Evolutionary conservation across 2,113 vertebrate species (phyloP), one percentile per base, ranked within the genome.

Genomic region (Grallaria varia): DNA sequence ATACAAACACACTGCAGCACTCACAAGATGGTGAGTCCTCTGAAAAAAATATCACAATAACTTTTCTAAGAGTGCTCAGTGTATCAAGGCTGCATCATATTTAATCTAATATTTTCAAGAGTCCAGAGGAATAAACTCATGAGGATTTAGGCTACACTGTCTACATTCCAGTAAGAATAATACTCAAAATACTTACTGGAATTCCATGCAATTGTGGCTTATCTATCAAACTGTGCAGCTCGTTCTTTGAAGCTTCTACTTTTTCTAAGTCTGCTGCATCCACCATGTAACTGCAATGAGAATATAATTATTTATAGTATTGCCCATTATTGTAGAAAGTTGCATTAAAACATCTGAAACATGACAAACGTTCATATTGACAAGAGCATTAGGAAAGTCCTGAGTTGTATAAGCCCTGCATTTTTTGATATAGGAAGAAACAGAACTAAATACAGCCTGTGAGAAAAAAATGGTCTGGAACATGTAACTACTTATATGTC

Each of bases 181-280:
- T 50, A 60, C 81, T 30, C 21, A 92, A 85, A 96, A 79, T 62
- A 97, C 97, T 96, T 96, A 98, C 97, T 63, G 97, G 97, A 92
- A 98, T 98, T 74, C 97, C 97, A 96, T 98, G 97, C 72, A 98
- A 80, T 69, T 98, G 97, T 72, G 97, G 97, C 33, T 98, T 98
- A 89, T 98, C 97, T 96, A 98, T 97, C 91, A 98, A 96, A 90
- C 96, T 98, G 90, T 98, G 97, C 24, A 98, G 96, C 80, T 98
- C 97, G 63, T 98, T 98, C 95, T 97, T 97, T 88, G 97, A 98
- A 76, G 97, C 97, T 97, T 98, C 97, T 85, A 98, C 97, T 96
- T 98, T 98, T 94, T 98, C 97, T 72, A 97, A 58, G 90, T 98
- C 97, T 94, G 97, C 97, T 86, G 97, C 97, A 97, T 98, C 97